Evolutionary conservation across 2,797 vertebrate genomes (phyloP).

Genomic region (Muscicapa striata): DNA sequence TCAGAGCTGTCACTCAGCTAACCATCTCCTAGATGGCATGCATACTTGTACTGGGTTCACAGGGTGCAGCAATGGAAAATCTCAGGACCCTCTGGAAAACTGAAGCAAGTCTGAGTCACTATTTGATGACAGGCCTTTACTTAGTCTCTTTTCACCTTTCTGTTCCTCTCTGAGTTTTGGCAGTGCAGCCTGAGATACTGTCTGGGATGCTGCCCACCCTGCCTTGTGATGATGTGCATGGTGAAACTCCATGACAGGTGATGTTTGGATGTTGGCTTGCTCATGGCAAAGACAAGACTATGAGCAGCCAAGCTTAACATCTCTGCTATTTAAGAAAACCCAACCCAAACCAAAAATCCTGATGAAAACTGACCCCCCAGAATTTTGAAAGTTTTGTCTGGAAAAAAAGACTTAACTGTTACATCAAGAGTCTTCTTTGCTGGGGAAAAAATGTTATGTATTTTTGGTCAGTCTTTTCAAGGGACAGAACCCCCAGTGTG

Average conservation of each 20-base stretch:
- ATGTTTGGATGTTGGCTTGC: not conserved
- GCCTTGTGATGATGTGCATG: not conserved
- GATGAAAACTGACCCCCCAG: not conserved
- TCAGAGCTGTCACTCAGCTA: not conserved
- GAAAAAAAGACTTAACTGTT: not conserved
- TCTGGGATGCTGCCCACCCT: not conserved
- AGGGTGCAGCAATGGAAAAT: not conserved
- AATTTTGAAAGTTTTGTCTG: not conserved
- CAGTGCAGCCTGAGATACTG: not conserved
- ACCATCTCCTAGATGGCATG: not conserved
- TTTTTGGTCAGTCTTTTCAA: not conserved
- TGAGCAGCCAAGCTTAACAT: not conserved
- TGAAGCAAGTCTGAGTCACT: not conserved
- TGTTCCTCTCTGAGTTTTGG: not conserved
- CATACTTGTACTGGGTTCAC: not conserved
- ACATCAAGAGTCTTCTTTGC: not conserved
- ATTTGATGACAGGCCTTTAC: not conserved
- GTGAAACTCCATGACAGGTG: not conserved
- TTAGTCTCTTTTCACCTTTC: not conserved
- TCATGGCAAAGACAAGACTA: not conserved
- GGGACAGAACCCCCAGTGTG: accelerated
- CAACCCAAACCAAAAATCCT: accelerated
- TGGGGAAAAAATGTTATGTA: not conserved
- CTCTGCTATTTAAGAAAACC: not conserved
- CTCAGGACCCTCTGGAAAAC: not conserved